Evolutionary conservation across 1,140 invertebrate genomes (phyloP).

Genomic region (Drosophila parabipectinata): DNA sequence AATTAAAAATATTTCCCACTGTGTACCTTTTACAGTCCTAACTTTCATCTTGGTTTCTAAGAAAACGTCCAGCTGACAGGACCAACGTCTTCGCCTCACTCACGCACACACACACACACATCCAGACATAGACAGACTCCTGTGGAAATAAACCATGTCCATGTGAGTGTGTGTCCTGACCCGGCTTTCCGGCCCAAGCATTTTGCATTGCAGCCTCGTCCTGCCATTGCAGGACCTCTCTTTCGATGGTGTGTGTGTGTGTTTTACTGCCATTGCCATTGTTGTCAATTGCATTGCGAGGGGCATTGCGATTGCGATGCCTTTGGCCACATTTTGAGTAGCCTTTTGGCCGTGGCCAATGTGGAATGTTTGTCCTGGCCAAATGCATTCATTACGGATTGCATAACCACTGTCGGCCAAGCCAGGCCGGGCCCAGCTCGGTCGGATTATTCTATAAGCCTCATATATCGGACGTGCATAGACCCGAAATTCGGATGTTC

Average conservation of each 20-base stretch:
- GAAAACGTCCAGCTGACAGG: conserved; percentile 46
- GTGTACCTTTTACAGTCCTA: conserved; percentile 52
- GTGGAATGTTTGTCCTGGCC: conserved; percentile 37
- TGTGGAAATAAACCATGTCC: background rate
- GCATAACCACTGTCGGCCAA: conserved; percentile 1
- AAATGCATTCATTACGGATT: conserved; percentile 32
- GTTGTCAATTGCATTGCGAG: conserved; percentile 73
- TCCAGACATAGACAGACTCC: background rate
- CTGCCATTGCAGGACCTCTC: background rate
- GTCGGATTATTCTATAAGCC: conserved; percentile 8
- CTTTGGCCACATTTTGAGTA: conserved; percentile 30
- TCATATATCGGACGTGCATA: conserved; percentile 3
- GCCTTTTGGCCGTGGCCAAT: conserved; percentile 14
- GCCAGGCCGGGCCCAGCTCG: too few species aligned
- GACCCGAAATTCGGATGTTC: background rate
- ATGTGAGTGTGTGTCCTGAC: conserved; percentile 42
- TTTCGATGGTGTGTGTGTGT: background rate
- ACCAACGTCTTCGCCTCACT: conserved; percentile 7
- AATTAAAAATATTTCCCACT: background rate
- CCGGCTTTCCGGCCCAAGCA: conserved; percentile 66
- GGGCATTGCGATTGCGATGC: conserved; percentile 41
- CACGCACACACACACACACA: background rate
- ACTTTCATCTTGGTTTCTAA: conserved; percentile 57
- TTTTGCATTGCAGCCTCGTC: conserved; percentile 46
- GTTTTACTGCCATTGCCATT: conserved; percentile 33